A percentile compares a stretch with the other conserved stretches of the same genome.
These are phyloP conservation scores for Alligator mississippiensis DNA, from an alignment of 2,113 vertebrate species.

Conservation along the genomic window DNA sequence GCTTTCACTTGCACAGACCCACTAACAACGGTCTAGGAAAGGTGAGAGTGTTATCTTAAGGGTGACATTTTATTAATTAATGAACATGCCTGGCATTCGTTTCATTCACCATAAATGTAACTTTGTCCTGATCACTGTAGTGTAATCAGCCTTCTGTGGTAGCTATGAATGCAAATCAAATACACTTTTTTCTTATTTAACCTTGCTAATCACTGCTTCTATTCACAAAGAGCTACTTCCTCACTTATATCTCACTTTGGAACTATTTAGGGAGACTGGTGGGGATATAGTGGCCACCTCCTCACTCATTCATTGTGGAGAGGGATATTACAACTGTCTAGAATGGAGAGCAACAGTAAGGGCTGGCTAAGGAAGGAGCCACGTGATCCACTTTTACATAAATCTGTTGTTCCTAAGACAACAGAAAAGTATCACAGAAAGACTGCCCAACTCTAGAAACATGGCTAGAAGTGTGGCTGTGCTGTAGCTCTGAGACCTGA, in stretches of 20 bases:
- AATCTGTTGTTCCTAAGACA: not conserved
- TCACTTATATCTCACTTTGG: not conserved
- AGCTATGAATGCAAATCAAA: not conserved
- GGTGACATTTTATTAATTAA: not conserved
- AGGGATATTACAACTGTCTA: not conserved
- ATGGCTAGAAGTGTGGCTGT: not conserved
- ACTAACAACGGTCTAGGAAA: not conserved
- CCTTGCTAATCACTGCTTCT: not conserved
- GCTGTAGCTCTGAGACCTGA: not conserved
- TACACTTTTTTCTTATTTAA: rapidly evolving
- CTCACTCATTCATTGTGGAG: not conserved
- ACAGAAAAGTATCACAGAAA: not conserved
- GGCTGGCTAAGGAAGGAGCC: not conserved
- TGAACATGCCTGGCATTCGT: not conserved
- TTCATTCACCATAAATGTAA: not conserved
- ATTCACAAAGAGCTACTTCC: not conserved
- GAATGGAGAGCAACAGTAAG: not conserved
- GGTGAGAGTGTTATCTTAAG: not conserved
- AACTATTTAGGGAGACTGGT: not conserved
- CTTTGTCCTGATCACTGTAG: not conserved
- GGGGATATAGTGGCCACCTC: not conserved
- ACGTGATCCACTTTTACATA: slow-evolving; percentile 1
- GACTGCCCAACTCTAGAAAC: not conserved
- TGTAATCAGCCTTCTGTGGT: not conserved
- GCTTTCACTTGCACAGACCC: not conserved